These are phyloP conservation scores for Onychorhynchus coronatus DNA, from an alignment of 2,113 vertebrate genomes.

Conservation along the genomic window DNA sequence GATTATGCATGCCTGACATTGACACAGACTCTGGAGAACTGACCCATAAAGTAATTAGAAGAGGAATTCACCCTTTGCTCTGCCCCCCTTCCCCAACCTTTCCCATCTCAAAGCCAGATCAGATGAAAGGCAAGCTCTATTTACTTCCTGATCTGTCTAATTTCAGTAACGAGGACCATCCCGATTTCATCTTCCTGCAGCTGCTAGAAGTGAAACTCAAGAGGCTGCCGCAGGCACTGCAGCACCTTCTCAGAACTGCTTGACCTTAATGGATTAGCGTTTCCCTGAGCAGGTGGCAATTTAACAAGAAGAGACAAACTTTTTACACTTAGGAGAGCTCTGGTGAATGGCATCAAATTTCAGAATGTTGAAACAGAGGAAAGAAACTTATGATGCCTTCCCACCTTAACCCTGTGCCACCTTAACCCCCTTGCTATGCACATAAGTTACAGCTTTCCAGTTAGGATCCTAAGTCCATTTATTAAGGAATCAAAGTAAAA, in stretches of 20 bases:
- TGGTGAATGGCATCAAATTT: slow-evolving; percentile 70
- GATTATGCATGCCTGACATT: slow-evolving; percentile 85
- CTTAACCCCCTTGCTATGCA: slow-evolving; percentile 15
- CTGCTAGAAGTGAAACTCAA: slow-evolving; percentile 86
- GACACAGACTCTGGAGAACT: slow-evolving; percentile 84
- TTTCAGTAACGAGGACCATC: slow-evolving; percentile 92
- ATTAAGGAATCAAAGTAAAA: slow-evolving; percentile 58
- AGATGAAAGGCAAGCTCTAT: slow-evolving; percentile 91
- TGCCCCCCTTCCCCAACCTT: slow-evolving; percentile 55
- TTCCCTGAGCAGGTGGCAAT: slow-evolving; percentile 82
- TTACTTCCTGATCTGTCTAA: slow-evolving; percentile 95
- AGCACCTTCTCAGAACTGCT: slow-evolving; percentile 78
- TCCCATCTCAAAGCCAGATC: slow-evolving; percentile 78
- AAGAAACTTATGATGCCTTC: slow-evolving; percentile 7
- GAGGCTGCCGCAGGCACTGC: slow-evolving; percentile 77
- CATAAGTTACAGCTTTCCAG: not conserved
- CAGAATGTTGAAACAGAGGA: slow-evolving; percentile 19
- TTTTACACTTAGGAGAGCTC: slow-evolving; percentile 77
- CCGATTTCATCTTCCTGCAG: slow-evolving; percentile 84
- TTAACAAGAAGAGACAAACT: slow-evolving; percentile 80
- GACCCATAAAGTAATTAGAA: slow-evolving; percentile 94
- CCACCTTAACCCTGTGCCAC: slow-evolving; percentile 30
- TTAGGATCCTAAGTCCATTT: not conserved
- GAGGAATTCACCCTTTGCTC: slow-evolving; percentile 83
- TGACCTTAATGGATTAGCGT: slow-evolving; percentile 90